Percentiles rank a stretch among this genome's conserved stretches.
These are phyloP conservation scores for Drosophila nigritarsus DNA, from an alignment of 2,888 invertebrate species.

Conservation along the genomic window DNA sequence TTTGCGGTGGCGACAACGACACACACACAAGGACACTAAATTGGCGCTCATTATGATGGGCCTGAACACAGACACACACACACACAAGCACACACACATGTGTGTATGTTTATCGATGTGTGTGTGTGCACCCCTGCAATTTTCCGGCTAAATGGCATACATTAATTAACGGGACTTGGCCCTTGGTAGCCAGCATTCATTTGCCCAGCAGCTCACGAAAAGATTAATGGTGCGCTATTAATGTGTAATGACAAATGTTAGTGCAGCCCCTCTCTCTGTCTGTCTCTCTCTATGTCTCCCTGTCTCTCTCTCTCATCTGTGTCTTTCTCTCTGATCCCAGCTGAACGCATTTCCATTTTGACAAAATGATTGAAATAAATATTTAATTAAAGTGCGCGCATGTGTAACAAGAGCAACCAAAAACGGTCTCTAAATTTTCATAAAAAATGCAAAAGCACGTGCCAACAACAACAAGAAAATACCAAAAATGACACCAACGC, in stretches of 20 bases:
- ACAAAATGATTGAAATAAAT: conserved; percentile 75
- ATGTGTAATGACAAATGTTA: conserved; percentile 83
- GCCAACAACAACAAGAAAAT: conserved; percentile 33
- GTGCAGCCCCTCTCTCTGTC: conserved; percentile 47
- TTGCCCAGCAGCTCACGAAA: conserved; percentile 67
- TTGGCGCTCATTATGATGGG: conserved; percentile 79
- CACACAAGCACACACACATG: conserved; percentile 22
- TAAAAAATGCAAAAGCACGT: conserved; percentile 79
- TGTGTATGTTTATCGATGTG: conserved; percentile 10
- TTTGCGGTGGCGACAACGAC: conserved; percentile 74
- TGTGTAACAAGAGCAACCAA: conserved; percentile 51
- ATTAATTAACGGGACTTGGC: conserved; percentile 77
- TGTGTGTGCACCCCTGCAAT: conserved; percentile 66
- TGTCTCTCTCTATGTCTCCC: neutral
- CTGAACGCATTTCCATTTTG: conserved; percentile 59
- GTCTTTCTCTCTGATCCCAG: conserved; percentile 13
- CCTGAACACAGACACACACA: conserved; percentile 36
- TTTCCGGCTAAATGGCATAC: conserved; percentile 79
- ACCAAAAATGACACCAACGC: conserved; percentile 39
- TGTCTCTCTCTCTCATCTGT: neutral
- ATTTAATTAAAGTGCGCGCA: conserved; percentile 79
- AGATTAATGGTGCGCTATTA: conserved; percentile 84
- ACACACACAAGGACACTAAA: conserved; percentile 61
- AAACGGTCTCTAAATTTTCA: conserved; percentile 70
- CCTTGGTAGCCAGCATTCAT: conserved; percentile 67